These are phyloP conservation scores for Coelogynopora nodosa DNA, from an alignment of 2,888 invertebrate genomes.

Conservation along the genomic window DNA sequence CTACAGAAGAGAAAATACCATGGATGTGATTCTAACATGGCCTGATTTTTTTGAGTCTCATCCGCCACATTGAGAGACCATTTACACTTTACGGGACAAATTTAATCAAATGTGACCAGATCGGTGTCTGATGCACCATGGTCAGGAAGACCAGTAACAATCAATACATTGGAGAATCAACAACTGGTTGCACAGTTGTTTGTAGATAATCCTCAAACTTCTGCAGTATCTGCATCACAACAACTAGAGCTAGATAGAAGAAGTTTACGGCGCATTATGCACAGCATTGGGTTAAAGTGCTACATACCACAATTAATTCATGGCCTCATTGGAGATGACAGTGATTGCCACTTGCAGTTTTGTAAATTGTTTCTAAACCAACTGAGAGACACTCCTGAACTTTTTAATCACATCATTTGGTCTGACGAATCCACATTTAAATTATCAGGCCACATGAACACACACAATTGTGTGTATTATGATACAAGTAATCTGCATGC, in stretches of 20 bases:
- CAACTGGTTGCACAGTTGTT: not conserved
- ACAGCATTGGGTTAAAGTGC: not conserved
- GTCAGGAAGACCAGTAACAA: not conserved
- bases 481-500: too few species aligned
- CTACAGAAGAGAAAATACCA: not conserved
- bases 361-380: not conserved
- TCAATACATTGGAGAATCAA: not conserved
- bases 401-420: too few species aligned
- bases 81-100: slow-evolving; percentile 18
- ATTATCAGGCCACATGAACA: too few species aligned
- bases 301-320: slow-evolving; percentile 16
- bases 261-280: slow-evolving; percentile 12
- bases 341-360: not conserved
- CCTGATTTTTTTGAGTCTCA: not conserved
- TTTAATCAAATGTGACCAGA: not conserved
- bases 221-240: slow-evolving; percentile 29
- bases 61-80: slow-evolving; percentile 10
- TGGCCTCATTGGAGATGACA: slow-evolving; percentile 6
- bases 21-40: slow-evolving; percentile 16
- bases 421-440: too few species aligned
- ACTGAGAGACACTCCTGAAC: too few species aligned
- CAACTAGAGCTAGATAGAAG: not conserved
- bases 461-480: too few species aligned
- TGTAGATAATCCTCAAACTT: slow-evolving; percentile 17
- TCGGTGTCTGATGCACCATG: slow-evolving; percentile 13